Evolutionary conservation across 2,888 invertebrate species (phyloP).

Genomic region (Trilocha varians): DNA sequence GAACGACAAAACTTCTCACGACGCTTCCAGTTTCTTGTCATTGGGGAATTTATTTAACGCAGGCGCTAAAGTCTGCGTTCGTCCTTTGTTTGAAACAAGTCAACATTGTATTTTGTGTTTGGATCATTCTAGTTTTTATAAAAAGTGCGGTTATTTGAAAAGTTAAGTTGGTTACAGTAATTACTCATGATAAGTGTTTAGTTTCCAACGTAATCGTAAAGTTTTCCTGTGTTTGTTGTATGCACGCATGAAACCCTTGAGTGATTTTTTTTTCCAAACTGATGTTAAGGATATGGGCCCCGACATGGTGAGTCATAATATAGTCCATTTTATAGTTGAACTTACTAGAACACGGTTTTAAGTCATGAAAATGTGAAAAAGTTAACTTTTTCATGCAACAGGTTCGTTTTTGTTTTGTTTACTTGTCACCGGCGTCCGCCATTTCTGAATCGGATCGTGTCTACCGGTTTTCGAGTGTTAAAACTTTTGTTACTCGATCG

Average conservation of each 20-base stretch:
- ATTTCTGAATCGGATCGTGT: conserved; percentile 64
- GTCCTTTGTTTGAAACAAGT: conserved; percentile 74
- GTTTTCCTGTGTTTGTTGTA: conserved; percentile 25
- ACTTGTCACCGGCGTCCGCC: conserved; percentile 76
- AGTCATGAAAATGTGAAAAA: conserved; percentile 53
- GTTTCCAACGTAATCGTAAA: conserved; percentile 1
- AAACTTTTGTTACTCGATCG: neutral
- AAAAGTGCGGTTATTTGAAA: conserved; percentile 28
- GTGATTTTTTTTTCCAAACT: conserved; percentile 78
- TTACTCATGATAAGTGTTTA: conserved; percentile 30
- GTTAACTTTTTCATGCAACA: conserved; percentile 65
- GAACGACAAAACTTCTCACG: conserved; percentile 32
- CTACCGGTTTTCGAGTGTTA: conserved; percentile 50
- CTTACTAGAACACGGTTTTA: conserved; percentile 38
- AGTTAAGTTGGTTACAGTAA: conserved; percentile 38
- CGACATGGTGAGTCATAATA: conserved; percentile 79
- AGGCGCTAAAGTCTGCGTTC: conserved; percentile 69
- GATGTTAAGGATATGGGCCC: conserved; percentile 88
- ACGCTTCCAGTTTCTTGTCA: conserved; percentile 44
- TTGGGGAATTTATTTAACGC: conserved; percentile 59
- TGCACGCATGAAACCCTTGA: conserved; percentile 79
- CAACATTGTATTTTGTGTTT: conserved; percentile 65
- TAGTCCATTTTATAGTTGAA: conserved; percentile 26
- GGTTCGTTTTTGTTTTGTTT: conserved; percentile 75
- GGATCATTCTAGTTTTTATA: conserved; percentile 47